Conservation (phyloP, 2,888 invertebrate genomes). For the Drosophila atroscutellata region DNA sequence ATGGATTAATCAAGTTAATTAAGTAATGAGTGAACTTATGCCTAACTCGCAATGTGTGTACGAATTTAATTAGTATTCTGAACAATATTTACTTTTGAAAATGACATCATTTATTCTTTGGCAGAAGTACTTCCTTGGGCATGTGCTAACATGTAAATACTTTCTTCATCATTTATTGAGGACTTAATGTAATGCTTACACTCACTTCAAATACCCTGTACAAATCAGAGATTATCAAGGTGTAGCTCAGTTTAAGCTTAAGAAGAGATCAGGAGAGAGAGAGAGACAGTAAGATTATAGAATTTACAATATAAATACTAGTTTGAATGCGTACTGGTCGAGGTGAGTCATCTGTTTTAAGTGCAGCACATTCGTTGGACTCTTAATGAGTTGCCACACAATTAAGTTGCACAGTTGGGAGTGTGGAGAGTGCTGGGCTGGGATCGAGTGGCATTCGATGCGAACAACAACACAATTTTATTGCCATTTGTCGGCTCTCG, state of each 20-base stretch:
- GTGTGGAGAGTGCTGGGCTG: slow-evolving; percentile 7
- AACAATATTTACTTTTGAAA: not conserved
- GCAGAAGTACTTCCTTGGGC: not conserved
- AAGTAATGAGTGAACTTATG: not conserved
- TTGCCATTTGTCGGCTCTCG: slow-evolving; percentile 55
- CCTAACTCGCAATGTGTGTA: not conserved
- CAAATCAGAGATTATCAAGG: not conserved
- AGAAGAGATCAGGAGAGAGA: not conserved
- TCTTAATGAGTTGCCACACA: slow-evolving; percentile 78
- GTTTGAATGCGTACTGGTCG: slow-evolving; percentile 34
- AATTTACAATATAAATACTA: slow-evolving; percentile 17
- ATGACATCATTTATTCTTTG: not conserved
- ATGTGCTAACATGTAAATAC: not conserved
- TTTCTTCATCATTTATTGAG: slow-evolving; percentile 11
- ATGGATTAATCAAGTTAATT: not conserved
- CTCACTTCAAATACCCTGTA: not conserved
- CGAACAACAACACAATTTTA: slow-evolving; percentile 74
- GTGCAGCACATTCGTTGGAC: slow-evolving; percentile 61
- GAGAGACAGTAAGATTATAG: slow-evolving; percentile 9
- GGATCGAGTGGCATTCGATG: slow-evolving; percentile 26
- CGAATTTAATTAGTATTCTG: not conserved
- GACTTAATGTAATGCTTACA: not conserved
- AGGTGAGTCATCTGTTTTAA: slow-evolving; percentile 41
- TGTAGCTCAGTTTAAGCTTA: slow-evolving; percentile 5
- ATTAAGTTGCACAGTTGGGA: slow-evolving; percentile 54